Base-by-base conservation (phyloP, 1,140 invertebrate species). In the Asobara japonica region DNA sequence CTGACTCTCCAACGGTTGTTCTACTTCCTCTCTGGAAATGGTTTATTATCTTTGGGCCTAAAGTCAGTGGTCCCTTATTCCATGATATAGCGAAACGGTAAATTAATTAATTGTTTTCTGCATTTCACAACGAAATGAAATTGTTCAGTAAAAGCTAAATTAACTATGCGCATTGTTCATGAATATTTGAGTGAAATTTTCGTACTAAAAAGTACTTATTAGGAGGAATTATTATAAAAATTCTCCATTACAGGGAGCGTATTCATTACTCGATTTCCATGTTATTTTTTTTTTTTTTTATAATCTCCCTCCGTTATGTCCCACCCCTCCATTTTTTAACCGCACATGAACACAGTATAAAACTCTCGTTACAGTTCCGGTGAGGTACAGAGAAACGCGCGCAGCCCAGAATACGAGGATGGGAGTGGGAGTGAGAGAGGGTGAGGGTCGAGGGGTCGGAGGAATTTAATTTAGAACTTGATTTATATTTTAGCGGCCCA, bases 391-490 rank as follows among this genome's bases (percentile, higher is more conserved):
- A 25, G 22, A 56, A 56, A 45, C 41, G 41, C 41, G 41, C 51
- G 20, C 51, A n/a, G 51, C 51, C 11, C 18, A 56, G 18, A 56
- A 5, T 25, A 22, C 22, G 1, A 56, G 41, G 25, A 62, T 30
- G 16, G n/a, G 29, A 62, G 60, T 30, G 22, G 10, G n/a, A n/a
- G n/a, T 8, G 2, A 31, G 27, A 18, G n/a, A 62, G 29, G 18
- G n/a, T 31, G 60, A 31, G 22, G 29, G 11, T 2, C 7, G 29
- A 30, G 29, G 29, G 60, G 60, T 29, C 31, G 78, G 82, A 82
- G 84, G 84, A 85, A 85, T 85, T 85, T 85, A 85, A 85, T 85
- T 85, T 85, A 83, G 84, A 84, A 84, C 83, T 84, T 85, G 84
- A 85, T 85, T 85, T 85, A 85, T 85, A 85, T 84, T 85, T 84